Conservation (phyloP, 2,113 vertebrate genomes). For the Hippocampus comes region DNA sequence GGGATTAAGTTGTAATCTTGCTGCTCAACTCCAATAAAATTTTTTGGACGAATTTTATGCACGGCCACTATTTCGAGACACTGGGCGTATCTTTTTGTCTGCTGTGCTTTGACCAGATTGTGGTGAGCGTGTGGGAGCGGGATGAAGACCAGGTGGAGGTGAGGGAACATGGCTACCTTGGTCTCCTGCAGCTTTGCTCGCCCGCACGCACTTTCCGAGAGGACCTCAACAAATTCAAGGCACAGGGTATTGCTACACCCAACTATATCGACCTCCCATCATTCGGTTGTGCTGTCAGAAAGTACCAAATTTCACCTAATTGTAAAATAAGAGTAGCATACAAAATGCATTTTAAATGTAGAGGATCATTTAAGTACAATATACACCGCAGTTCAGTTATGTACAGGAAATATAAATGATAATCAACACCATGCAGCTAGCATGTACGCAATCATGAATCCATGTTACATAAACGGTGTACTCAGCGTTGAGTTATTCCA, state of each 20-base stretch:
- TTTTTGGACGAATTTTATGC: too few relatives aligned
- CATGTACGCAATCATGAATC: too few relatives aligned
- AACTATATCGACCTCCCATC: too few relatives aligned
- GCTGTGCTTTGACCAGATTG: conserved; percentile 68
- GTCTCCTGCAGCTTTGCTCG: conserved; percentile 80
- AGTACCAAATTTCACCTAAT: background rate
- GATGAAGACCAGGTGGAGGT: conserved; percentile 81
- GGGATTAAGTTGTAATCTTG: background rate
- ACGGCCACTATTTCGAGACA: too few relatives aligned
- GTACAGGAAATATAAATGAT: too few relatives aligned
- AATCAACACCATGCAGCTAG: too few relatives aligned
- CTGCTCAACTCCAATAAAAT: background rate
- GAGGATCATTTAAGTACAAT: background rate
- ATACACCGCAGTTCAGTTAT: background rate
- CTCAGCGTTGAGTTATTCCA: background rate
- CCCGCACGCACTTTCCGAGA: conserved; percentile 82
- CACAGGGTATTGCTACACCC: conserved; percentile 72
- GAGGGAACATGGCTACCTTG: conserved; percentile 80
- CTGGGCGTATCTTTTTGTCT: too few relatives aligned
- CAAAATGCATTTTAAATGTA: background rate
- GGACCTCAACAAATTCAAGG: conserved; percentile 86
- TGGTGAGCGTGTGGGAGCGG: conserved; percentile 84
- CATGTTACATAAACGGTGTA: background rate
- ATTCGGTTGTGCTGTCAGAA: too few relatives aligned
- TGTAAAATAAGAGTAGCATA: background rate